A percentile compares a stretch with the other conserved stretches of the same genome.
phyloP scores from a whole-genome alignment of 2,113 vertebrate genomes.

The Mugil cephalus region DNA sequence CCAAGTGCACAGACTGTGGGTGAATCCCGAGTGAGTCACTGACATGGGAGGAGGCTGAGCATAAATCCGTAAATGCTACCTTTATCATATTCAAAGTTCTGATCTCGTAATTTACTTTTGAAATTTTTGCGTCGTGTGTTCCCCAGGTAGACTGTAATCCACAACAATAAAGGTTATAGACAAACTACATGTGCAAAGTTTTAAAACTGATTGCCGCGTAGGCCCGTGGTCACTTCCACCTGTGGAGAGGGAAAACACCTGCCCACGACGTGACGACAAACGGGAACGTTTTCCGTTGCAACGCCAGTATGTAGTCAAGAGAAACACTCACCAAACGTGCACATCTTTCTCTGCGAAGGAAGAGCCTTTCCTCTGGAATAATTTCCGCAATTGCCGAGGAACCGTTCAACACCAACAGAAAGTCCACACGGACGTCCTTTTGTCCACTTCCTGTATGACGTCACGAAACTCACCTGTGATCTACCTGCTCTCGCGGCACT shows the following conservation, averaged over 20 bases:
- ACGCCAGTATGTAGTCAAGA: background rate
- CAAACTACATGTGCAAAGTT: background rate
- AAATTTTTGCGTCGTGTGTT: background rate
- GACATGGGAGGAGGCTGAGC: background rate
- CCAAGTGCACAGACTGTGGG: background rate
- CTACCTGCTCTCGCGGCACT: conserved; percentile 37
- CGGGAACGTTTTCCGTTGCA: background rate
- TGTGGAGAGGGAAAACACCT: background rate
- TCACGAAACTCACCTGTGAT: conserved; percentile 62
- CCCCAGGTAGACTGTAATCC: background rate
- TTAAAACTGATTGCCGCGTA: background rate
- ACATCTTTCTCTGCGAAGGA: conserved; percentile 60
- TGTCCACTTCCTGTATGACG: conserved; percentile 75
- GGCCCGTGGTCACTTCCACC: conserved; percentile 34
- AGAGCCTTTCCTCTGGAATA: background rate
- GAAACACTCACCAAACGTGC: conserved; percentile 69
- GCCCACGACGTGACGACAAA: too few relatives aligned
- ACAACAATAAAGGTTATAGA: background rate
- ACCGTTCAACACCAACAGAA: background rate
- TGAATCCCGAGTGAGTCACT: background rate
- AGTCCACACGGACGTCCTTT: background rate
- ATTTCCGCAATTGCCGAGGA: background rate
- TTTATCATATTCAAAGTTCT: background rate
- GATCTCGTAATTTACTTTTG: background rate
- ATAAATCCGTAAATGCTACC: too few relatives aligned